Evolutionary conservation across 2,888 invertebrate genomes (phyloP).

Genomic region (Hedya salicella): DNA sequence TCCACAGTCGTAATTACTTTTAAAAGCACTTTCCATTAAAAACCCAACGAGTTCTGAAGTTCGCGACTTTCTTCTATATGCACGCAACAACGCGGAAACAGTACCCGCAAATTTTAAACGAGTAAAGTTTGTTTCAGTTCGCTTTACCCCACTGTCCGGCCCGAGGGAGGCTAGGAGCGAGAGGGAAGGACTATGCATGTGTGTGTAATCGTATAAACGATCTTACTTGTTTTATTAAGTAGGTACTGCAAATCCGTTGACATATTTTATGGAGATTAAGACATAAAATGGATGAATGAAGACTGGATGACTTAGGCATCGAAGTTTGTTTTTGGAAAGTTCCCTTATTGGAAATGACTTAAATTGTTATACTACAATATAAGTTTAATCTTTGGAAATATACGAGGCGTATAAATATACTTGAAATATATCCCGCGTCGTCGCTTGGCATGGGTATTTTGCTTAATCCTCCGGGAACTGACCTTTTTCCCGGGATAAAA

Average conservation of each 20-base stretch:
- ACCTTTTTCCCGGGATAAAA: too few species aligned
- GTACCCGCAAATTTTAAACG: slow-evolving; percentile 83
- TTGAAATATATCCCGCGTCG: too few species aligned
- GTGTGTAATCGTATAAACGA: slow-evolving; percentile 48
- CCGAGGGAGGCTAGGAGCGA: slow-evolving; percentile 46
- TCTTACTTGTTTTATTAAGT: slow-evolving; percentile 62
- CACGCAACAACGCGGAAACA: slow-evolving; percentile 72
- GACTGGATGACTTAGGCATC: neutral
- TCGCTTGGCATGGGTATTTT: too few species aligned
- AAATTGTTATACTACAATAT: too few species aligned
- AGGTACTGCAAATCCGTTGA: slow-evolving; percentile 51
- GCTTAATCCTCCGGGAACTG: too few species aligned
- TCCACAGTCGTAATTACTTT: slow-evolving; percentile 18
- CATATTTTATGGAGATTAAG: slow-evolving; percentile 42
- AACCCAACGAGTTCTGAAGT: slow-evolving; percentile 67
- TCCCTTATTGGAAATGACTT: too few species aligned
- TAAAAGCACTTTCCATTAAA: slow-evolving; percentile 52
- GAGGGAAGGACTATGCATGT: slow-evolving; percentile 35
- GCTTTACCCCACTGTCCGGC: slow-evolving; percentile 76
- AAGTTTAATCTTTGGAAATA: too few species aligned
- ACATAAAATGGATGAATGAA: slow-evolving; percentile 24
- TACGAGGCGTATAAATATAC: too few species aligned
- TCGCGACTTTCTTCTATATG: slow-evolving; percentile 66
- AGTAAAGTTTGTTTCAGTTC: slow-evolving; percentile 82
- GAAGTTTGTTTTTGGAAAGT: neutral